Percentiles rank a stretch among this genome's conserved stretches.
Conservation (phyloP, 1,140 invertebrate species). For the Tetragonula clypearis region DNA sequence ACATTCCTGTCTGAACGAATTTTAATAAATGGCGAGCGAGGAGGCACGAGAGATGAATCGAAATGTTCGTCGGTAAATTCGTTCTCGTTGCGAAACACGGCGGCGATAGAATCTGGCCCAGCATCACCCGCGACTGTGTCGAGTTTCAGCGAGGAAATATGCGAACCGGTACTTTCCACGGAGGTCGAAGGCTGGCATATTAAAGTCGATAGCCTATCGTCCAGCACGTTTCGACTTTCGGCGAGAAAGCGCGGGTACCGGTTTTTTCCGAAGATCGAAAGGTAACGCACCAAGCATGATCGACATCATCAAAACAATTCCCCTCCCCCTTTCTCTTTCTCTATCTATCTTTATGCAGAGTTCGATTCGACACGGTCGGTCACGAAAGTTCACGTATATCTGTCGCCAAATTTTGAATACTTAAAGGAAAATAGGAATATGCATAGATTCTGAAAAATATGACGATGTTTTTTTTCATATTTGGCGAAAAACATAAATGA, state of each 20-base stretch:
- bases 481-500: too few relatives aligned
- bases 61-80: neutral
- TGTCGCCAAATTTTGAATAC: too few relatives aligned
- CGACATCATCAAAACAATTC: constrained; percentile 13
- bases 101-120: constrained; percentile 33
- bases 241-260: constrained; percentile 80
- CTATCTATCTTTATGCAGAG: neutral
- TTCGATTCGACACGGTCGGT: neutral
- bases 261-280: constrained; percentile 80
- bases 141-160: constrained; percentile 80
- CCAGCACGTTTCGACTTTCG: constrained; percentile 79
- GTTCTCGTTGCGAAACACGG: constrained; percentile 28
- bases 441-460: too few relatives aligned
- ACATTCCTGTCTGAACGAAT: neutral
- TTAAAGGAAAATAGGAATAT: too few relatives aligned
- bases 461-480: too few relatives aligned
- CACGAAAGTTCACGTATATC: too few relatives aligned
- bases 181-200: constrained; percentile 79
- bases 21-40: neutral
- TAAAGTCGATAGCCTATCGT: constrained; percentile 79
- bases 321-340: neutral
- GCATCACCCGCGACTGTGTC: constrained; percentile 69
- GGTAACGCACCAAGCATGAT: constrained; percentile 69
- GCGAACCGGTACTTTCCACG: constrained; percentile 79
- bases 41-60: too few relatives aligned